phyloP scores from a whole-genome alignment of 2,888 invertebrate genomes.

The Hoplodrina ambigua region DNA sequence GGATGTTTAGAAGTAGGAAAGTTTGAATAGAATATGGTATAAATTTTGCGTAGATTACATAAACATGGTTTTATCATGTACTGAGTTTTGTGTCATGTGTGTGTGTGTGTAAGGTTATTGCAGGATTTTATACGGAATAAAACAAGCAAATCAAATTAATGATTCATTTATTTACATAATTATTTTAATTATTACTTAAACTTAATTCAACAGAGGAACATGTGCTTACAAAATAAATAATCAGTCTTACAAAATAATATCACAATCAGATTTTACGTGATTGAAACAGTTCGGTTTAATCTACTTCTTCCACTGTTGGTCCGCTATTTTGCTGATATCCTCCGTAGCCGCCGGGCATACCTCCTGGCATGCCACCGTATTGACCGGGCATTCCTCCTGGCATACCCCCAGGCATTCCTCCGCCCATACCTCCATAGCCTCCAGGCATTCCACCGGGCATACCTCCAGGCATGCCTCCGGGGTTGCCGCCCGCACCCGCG shows the following conservation, averaged over 20 bases:
- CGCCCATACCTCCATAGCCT: conserved; percentile 31
- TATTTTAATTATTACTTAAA: background rate
- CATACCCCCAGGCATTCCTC: conserved; percentile 42
- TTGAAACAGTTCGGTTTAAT: conserved; percentile 62
- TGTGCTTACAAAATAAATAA: conserved; percentile 31
- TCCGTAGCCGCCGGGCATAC: conserved; percentile 25
- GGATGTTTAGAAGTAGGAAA: too few species aligned
- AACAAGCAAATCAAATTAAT: background rate
- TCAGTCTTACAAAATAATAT: conserved; percentile 49
- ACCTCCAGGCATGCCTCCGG: conserved; percentile 49
- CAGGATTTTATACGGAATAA: conserved; percentile 2
- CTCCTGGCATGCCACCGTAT: conserved; percentile 26
- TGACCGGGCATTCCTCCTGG: conserved; percentile 52
- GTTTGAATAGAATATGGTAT: too few species aligned
- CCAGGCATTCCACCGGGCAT: conserved; percentile 14
- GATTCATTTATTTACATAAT: too few species aligned
- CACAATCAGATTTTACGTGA: conserved; percentile 14
- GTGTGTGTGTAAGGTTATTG: background rate
- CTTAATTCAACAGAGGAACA: conserved; percentile 26
- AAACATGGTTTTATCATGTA: too few species aligned
- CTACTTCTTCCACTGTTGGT: conserved; percentile 81
- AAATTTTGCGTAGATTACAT: too few species aligned
- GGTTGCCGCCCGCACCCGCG: conserved; percentile 83
- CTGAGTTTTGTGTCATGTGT: too few species aligned
- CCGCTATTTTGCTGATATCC: conserved; percentile 65